Base-by-base conservation (phyloP, 2,888 invertebrate species). In the Gnatocerus cornutus region DNA sequence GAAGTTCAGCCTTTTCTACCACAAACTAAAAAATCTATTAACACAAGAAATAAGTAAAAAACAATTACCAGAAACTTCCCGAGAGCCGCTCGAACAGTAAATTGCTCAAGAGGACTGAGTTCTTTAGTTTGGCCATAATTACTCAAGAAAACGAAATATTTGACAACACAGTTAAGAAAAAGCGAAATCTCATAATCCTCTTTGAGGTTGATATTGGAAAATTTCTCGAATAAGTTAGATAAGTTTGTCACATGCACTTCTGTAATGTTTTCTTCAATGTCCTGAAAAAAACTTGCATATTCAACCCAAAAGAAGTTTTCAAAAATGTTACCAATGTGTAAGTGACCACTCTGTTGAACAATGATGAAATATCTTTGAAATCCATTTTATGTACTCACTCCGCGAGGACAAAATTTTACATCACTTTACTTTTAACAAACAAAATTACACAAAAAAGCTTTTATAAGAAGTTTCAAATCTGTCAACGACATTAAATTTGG, bases 101-200 rank as follows among this genome's bases (percentile, higher is more conserved):
- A 39, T 6, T 55, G 53, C 5, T 37, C 9, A 4, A 4, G n/a
- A 9, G 37, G 12, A 7, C 3, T 9, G n/a, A 37, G n/a, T n/a
- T n/a, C 37, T 37, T 9, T 12, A 55, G 16, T 4, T 37, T 37
- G n/a, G 10, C 7, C 5, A 8, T 39, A 55, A 3, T 39, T 6
- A 14, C 16, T 55, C 9, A 55, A 37, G 4, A 55, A 9, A 1
- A 55, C 39, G 12, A 39, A 55, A 55, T 16, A 52, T 52, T 12
- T 30, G 10, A 52, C 2, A 12, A 52, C 52, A 33, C 13, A 10
- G n/a, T 50, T 27, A n/a, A 50, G 52, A 30, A 52, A 52, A 12
- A 12, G 12, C 9, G 10, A 30, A 10, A 33, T 13, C 13, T 52
- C 33, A 7, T n/a, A n/a, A n/a, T 29, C 7, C 1, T 10, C 13